phyloP scores from a whole-genome alignment of 2,113 vertebrate genomes.

The Nibea albiflora region DNA sequence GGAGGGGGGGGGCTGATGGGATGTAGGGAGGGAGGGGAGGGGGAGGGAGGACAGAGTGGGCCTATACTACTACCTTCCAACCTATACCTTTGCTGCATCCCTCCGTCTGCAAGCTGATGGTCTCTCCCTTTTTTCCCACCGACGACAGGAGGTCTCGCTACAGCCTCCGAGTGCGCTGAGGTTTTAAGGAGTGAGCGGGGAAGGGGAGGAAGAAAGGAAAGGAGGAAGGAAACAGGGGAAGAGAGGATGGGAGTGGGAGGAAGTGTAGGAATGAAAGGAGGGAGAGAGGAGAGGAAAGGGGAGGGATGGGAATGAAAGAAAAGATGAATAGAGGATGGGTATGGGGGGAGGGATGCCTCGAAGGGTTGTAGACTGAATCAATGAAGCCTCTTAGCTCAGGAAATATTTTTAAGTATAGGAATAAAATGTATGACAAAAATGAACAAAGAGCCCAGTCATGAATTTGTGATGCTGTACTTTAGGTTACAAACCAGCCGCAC shows the following conservation, averaged over 20 bases:
- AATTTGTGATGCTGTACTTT: constrained; percentile 22
- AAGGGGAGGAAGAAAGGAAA: constrained; percentile 25
- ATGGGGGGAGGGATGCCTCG: constrained; percentile 40
- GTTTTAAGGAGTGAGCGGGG: constrained; percentile 58
- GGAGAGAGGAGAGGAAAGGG: constrained; percentile 26
- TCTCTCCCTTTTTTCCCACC: constrained; percentile 77
- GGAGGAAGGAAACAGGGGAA: constrained; percentile 20
- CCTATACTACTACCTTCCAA: constrained; percentile 64
- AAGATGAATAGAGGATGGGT: constrained; percentile 25
- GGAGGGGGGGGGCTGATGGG: constrained; percentile 48
- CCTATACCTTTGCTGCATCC: constrained; percentile 78
- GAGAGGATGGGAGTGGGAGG: constrained; percentile 26
- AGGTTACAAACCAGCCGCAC: neutral
- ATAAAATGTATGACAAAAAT: constrained; percentile 23
- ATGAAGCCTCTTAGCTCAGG: constrained; percentile 60
- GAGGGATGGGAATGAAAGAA: constrained; percentile 16
- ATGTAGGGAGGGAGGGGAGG: constrained; percentile 38
- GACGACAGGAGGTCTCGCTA: constrained; percentile 74
- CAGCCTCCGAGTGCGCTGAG: constrained; percentile 62
- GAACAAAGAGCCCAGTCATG: constrained; percentile 41
- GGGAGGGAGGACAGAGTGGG: constrained; percentile 44
- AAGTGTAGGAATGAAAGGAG: constrained; percentile 48
- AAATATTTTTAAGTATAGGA: constrained; percentile 55
- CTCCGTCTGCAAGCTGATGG: constrained; percentile 77
- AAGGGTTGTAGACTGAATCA: constrained; percentile 65